phyloP scores from a whole-genome alignment of 2,888 invertebrate species.

The Cryptophagus acutangulus region DNA sequence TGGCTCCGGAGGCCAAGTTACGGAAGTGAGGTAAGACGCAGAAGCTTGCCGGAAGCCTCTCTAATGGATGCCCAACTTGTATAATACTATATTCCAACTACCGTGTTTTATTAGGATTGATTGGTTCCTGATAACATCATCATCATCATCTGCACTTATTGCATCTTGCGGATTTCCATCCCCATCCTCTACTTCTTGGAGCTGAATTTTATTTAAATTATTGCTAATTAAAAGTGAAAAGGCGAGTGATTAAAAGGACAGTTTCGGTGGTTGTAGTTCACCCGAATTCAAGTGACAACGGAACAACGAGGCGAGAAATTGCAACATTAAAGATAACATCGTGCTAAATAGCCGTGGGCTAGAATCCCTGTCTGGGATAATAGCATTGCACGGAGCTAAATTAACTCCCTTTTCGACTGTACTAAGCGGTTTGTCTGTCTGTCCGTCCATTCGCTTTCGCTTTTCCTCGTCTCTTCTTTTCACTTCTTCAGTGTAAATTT shows the following conservation, averaged over 20 bases:
- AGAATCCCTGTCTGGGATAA: slow-evolving; percentile 44
- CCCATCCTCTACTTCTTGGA: too few species aligned
- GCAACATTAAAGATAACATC: slow-evolving; percentile 50
- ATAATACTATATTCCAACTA: slow-evolving; percentile 24
- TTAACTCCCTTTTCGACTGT: slow-evolving; percentile 43
- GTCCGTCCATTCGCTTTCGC: slow-evolving; percentile 27
- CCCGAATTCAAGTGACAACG: slow-evolving; percentile 36
- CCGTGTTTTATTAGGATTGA: slow-evolving; percentile 46
- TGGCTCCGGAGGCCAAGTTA: slow-evolving; percentile 44
- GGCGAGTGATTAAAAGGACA: slow-evolving; percentile 12
- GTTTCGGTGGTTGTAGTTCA: slow-evolving; percentile 17
- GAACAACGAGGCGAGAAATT: slow-evolving; percentile 49
- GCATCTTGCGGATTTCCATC: slow-evolving; percentile 23
- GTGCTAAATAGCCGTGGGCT: slow-evolving; percentile 47
- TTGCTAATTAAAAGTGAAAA: neutral
- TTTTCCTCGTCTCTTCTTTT: slow-evolving; percentile 6
- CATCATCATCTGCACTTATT: too few species aligned
- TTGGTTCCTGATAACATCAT: slow-evolving; percentile 34
- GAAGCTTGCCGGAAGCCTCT: slow-evolving; percentile 44
- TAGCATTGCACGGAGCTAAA: slow-evolving; percentile 44
- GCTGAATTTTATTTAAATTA: too few species aligned
- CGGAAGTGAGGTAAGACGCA: slow-evolving; percentile 49
- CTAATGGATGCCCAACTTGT: slow-evolving; percentile 42
- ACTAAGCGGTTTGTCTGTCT: slow-evolving; percentile 38
- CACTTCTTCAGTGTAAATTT: neutral